Conservation (phyloP, 2,888 invertebrate species). For the Mythimna impura region DNA sequence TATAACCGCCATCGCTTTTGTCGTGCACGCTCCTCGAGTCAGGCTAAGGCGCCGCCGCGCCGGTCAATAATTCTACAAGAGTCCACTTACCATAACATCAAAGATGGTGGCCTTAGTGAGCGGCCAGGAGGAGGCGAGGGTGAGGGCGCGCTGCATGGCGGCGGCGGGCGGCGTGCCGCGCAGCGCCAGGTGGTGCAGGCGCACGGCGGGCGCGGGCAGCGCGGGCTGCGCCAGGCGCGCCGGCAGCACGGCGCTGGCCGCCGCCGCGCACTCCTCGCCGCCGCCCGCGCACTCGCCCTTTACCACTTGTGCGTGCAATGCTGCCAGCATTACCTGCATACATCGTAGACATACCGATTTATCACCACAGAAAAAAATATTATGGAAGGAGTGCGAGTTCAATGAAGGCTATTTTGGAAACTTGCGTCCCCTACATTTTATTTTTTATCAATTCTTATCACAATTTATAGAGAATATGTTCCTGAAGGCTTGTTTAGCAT, state of each 20-base stretch:
- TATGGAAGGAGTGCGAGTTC: too few relatives aligned
- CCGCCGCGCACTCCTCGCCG: slow-evolving; percentile 92
- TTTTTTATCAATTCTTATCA: too few relatives aligned
- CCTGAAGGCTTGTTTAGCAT: too few relatives aligned
- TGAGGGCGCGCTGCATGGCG: slow-evolving; percentile 97
- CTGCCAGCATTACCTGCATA: slow-evolving; percentile 97
- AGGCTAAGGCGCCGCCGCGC: too few relatives aligned
- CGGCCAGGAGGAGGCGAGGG: slow-evolving; percentile 98
- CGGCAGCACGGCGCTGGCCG: slow-evolving; percentile 94
- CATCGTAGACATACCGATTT: neutral
- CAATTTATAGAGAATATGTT: too few relatives aligned
- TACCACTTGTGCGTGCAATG: slow-evolving; percentile 98
- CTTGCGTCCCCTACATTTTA: too few relatives aligned
- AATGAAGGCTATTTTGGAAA: too few relatives aligned
- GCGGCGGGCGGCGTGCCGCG: slow-evolving; percentile 96
- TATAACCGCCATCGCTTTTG: too few relatives aligned
- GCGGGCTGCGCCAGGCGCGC: slow-evolving; percentile 95
- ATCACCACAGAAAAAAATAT: too few relatives aligned
- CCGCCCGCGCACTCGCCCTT: slow-evolving; percentile 95
- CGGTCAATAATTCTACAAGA: too few relatives aligned
- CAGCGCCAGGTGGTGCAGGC: slow-evolving; percentile 97
- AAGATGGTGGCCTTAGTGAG: slow-evolving; percentile 97
- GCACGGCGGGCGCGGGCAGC: slow-evolving; percentile 96
- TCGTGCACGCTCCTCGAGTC: too few relatives aligned
- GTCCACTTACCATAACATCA: slow-evolving; percentile 96